Conservation (phyloP, 2,888 invertebrate species). For the Arge pagana region DNA sequence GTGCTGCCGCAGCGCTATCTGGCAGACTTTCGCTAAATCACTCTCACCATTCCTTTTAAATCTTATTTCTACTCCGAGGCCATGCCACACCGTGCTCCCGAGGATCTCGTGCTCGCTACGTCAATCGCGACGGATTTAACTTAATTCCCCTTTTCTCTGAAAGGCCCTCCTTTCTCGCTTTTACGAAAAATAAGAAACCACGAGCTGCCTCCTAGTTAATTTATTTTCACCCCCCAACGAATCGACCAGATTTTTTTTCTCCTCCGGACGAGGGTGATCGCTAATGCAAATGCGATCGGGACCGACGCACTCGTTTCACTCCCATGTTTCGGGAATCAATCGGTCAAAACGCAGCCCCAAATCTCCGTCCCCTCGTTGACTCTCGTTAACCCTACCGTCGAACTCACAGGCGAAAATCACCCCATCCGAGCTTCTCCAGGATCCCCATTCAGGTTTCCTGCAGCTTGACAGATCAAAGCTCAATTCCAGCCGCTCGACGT, state of each 20-base stretch:
- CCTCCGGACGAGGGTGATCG: slow-evolving; percentile 1
- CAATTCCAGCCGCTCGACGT: no score
- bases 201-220: neutral
- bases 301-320: neutral
- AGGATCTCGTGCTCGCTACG: slow-evolving; percentile 12
- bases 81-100: slow-evolving; percentile 20
- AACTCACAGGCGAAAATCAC: no score
- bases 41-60: slow-evolving; percentile 20
- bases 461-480: no score
- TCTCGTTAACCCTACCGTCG: neutral
- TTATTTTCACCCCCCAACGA: neutral
- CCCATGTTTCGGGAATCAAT: slow-evolving; percentile 1
- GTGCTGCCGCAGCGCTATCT: slow-evolving; percentile 21
- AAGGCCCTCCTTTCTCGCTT: slow-evolving; percentile 8
- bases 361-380: neutral
- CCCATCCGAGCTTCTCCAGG: no score
- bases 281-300: slow-evolving; percentile 11
- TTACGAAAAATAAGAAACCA: slow-evolving; percentile 2
- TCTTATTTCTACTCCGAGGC: slow-evolving; percentile 17
- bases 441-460: no score
- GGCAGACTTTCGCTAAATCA: slow-evolving; percentile 20
- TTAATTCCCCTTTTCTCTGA: slow-evolving; percentile 10
- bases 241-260: slow-evolving; percentile 1
- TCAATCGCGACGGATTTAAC: slow-evolving; percentile 21
- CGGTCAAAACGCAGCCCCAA: neutral